These are phyloP conservation scores for Clostera curtula DNA, from an alignment of 2,888 invertebrate species.

Conservation along the genomic window DNA sequence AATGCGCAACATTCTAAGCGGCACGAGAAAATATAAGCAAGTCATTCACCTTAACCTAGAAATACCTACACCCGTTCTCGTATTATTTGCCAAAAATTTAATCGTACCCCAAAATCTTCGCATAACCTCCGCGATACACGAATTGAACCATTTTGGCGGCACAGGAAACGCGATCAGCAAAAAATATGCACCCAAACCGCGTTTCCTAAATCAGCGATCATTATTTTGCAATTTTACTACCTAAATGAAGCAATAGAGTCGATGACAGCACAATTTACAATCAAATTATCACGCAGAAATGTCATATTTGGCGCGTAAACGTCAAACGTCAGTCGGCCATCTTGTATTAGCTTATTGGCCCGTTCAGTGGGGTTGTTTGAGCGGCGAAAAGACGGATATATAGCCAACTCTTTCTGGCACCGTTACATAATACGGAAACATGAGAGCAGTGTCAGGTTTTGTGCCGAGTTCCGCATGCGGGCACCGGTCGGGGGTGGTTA, in stretches of 20 bases:
- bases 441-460: slow-evolving; percentile 60
- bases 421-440: slow-evolving; percentile 69
- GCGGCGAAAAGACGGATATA: slow-evolving; percentile 33
- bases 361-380: slow-evolving; percentile 41
- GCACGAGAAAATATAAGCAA: slow-evolving; percentile 20
- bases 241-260: slow-evolving; percentile 53
- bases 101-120: slow-evolving; percentile 16
- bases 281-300: slow-evolving; percentile 47
- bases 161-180: slow-evolving; percentile 8
- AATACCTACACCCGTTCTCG: slow-evolving; percentile 10
- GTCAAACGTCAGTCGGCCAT: slow-evolving; percentile 65
- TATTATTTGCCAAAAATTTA: slow-evolving; percentile 14
- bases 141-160: slow-evolving; percentile 7
- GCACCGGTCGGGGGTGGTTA: slow-evolving; percentile 54
- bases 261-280: slow-evolving; percentile 43
- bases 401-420: slow-evolving; percentile 43
- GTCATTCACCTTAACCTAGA: slow-evolving; percentile 21
- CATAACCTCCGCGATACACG: no score
- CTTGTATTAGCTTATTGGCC: slow-evolving; percentile 50
- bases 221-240: slow-evolving; percentile 29
- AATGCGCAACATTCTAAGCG: slow-evolving; percentile 25
- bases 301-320: slow-evolving; percentile 70
- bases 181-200: slow-evolving; percentile 13
- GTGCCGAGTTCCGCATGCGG: slow-evolving; percentile 67
- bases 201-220: slow-evolving; percentile 21